phyloP scores from a whole-genome alignment of 2,113 vertebrate species.

The Megaceryle torquata region DNA sequence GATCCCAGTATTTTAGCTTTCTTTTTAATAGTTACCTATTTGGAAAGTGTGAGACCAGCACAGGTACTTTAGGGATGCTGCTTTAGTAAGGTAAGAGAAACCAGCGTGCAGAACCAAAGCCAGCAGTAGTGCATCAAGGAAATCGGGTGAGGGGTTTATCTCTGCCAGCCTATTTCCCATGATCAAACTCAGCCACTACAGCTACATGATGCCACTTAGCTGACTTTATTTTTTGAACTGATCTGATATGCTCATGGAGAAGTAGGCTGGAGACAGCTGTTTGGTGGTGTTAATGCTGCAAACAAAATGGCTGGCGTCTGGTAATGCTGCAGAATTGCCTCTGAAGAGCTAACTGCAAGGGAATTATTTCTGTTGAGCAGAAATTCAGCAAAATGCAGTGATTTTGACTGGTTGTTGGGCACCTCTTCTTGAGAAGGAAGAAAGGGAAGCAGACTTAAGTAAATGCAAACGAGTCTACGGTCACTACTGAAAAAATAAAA shows the following conservation, averaged over 20 bases:
- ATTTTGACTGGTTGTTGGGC: conserved; percentile 29
- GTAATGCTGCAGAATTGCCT: conserved; percentile 56
- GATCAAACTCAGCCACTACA: neutral
- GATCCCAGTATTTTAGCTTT: neutral
- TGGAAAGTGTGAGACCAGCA: neutral
- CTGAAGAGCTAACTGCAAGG: conserved; percentile 54
- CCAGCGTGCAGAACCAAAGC: neutral
- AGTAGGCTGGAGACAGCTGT: conserved; percentile 50
- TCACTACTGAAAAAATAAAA: conserved; percentile 26
- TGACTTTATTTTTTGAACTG: neutral
- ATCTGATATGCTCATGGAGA: conserved; percentile 19
- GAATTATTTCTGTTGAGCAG: conserved; percentile 49
- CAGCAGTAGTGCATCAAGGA: neutral
- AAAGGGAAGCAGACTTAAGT: conserved; percentile 35
- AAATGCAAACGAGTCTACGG: conserved; percentile 37
- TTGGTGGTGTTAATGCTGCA: conserved; percentile 36
- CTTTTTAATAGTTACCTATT: neutral
- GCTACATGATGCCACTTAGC: neutral
- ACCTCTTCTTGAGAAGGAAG: conserved; percentile 17
- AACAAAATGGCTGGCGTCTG: conserved; percentile 68
- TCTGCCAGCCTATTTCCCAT: neutral
- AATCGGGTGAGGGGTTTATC: neutral
- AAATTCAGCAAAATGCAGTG: conserved; percentile 36
- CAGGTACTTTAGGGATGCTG: neutral
- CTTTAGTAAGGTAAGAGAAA: neutral